Conservation (phyloP, 2,113 vertebrate genomes). For the Nettapus auritus region DNA sequence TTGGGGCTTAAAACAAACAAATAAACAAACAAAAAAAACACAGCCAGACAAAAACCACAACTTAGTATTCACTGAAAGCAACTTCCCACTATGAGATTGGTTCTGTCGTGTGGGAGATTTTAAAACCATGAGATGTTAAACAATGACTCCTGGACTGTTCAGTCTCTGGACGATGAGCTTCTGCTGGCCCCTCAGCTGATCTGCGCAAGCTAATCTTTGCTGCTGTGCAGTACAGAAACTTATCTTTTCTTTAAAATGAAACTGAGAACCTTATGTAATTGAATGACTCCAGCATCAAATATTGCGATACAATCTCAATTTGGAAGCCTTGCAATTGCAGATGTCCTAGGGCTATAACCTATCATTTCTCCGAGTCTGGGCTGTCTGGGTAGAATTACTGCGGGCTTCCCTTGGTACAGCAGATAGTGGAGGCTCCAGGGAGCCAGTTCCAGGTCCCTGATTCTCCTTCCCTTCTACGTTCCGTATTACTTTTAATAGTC, state of each 20-base stretch:
- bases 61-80: neutral
- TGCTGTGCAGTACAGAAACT: neutral
- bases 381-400: neutral
- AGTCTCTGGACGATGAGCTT: neutral
- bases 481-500: neutral
- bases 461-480: neutral
- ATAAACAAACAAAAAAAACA: no score
- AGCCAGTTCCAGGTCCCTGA: neutral
- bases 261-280: neutral
- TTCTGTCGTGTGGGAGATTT: neutral
- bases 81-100: neutral
- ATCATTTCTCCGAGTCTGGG: neutral
- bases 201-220: neutral
- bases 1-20: neutral
- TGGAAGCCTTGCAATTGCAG: neutral
- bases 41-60: no score
- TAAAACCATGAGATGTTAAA: neutral
- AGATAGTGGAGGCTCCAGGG: neutral
- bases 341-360: neutral
- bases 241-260: slow-evolving; percentile 31
- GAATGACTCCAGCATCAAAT: slow-evolving; percentile 12
- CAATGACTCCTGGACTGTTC: neutral
- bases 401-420: neutral
- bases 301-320: slow-evolving; percentile 7
- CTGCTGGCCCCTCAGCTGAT: neutral